phyloP scores from a whole-genome alignment of 2,113 vertebrate genomes.

The Pyrgilauda ruficollis region DNA sequence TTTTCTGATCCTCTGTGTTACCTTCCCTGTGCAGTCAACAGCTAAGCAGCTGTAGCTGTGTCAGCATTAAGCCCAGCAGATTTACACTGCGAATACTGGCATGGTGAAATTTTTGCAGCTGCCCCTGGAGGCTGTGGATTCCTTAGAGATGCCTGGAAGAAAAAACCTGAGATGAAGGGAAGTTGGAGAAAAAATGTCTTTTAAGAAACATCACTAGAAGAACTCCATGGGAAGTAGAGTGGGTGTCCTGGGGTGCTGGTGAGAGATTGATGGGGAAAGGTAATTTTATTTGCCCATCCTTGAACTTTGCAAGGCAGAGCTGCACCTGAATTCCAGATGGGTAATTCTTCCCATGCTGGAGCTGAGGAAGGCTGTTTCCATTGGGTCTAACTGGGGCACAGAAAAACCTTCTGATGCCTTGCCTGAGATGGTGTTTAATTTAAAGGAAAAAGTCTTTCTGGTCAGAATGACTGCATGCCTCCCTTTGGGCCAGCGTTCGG shows the following conservation, averaged over 20 bases:
- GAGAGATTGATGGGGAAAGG: neutral
- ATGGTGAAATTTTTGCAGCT: neutral
- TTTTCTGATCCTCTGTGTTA: neutral
- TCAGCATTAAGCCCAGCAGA: neutral
- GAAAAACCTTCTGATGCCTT: neutral
- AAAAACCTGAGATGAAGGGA: neutral
- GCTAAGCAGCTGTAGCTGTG: neutral
- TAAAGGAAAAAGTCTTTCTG: constrained; percentile 30
- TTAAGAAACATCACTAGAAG: neutral
- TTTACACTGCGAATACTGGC: neutral
- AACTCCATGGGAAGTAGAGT: neutral
- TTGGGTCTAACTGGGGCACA: neutral
- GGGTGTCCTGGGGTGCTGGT: neutral
- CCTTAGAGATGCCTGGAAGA: neutral
- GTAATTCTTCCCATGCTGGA: neutral
- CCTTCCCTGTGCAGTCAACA: neutral
- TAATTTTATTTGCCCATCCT: neutral
- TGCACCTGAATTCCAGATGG: neutral
- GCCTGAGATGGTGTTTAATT: neutral
- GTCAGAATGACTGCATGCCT: neutral
- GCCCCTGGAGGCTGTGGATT: neutral
- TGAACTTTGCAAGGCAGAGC: neutral
- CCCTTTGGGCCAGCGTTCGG: neutral
- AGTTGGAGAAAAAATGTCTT: neutral
- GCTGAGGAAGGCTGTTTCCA: neutral